Percentiles rank a stretch among this genome's conserved stretches.
Evolutionary conservation across 2,888 invertebrate genomes (phyloP).

Genomic region (Cheiracanthium punctorium): DNA sequence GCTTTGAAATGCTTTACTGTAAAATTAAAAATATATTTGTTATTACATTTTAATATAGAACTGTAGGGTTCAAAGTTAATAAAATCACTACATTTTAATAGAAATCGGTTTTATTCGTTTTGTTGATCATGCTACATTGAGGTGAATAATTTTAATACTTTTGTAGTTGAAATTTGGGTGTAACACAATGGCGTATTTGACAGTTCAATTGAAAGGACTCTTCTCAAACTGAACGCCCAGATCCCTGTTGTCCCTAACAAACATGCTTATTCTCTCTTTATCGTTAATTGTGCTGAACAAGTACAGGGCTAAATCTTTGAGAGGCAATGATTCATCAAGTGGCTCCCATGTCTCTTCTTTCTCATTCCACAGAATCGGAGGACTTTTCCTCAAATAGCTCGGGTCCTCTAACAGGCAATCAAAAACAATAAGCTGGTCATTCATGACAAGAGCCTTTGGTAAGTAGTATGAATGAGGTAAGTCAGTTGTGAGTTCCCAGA

Average conservation of each 20-base stretch:
- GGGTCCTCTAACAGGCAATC: conserved; percentile 7
- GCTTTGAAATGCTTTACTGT: too few species aligned
- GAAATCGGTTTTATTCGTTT: too few species aligned
- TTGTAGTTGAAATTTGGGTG: too few species aligned
- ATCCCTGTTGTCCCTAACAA: conserved; percentile 1
- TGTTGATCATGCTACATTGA: too few species aligned
- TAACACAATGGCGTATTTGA: too few species aligned
- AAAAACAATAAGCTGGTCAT: conserved; percentile 22
- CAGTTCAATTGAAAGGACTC: conserved; percentile 1
- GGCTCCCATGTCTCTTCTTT: neutral
- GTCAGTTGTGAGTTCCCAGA: conserved; percentile 12
- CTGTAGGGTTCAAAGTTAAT: too few species aligned
- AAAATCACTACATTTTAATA: too few species aligned
- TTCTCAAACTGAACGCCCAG: neutral
- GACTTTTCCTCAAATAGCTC: neutral
- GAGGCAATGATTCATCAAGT: conserved; percentile 17
- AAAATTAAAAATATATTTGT: too few species aligned
- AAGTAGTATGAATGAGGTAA: conserved; percentile 7
- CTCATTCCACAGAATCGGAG: conserved; percentile 23
- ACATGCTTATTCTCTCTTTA: neutral
- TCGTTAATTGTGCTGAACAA: neutral
- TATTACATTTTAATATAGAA: too few species aligned
- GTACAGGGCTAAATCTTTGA: neutral
- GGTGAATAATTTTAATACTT: too few species aligned
- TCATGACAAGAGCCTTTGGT: conserved; percentile 11